Conservation (phyloP, 2,113 vertebrate species). For the Nettapus auritus region DNA sequence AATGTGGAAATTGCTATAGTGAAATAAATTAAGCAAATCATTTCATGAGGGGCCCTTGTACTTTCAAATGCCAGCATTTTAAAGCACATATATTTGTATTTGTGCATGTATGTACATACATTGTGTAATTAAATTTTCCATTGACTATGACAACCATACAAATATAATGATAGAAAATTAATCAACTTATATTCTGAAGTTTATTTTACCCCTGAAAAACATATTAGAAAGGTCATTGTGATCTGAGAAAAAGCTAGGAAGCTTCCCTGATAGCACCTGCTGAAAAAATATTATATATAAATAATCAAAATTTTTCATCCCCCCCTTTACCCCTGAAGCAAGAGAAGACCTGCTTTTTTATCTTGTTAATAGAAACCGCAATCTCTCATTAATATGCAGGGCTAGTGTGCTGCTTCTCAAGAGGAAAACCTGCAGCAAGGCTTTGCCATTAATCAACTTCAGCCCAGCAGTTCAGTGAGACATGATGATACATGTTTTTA, state of each 20-base stretch:
- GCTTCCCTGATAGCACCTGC: conserved; percentile 93
- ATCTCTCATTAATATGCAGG: conserved; percentile 99
- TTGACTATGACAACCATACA: conserved; percentile 51
- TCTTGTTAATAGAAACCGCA: conserved; percentile 99
- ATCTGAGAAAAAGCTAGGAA: conserved; percentile 82
- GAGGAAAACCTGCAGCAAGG: conserved; percentile 96
- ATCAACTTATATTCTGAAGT: conserved; percentile 75
- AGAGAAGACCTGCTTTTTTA: conserved; percentile 96
- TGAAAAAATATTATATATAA: conserved; percentile 92
- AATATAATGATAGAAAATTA: conserved; percentile 76
- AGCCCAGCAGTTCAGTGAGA: conserved; percentile 96
- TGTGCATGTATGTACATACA: conserved; percentile 70
- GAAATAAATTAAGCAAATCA: conserved; percentile 66
- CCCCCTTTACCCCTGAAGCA: conserved; percentile 93
- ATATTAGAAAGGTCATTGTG: conserved; percentile 77
- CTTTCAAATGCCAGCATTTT: conserved; percentile 58
- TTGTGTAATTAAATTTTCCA: conserved; percentile 68
- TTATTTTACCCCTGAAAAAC: conserved; percentile 70
- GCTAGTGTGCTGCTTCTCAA: conserved; percentile 94
- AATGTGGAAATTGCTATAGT: conserved; percentile 5
- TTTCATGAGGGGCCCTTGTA: conserved; percentile 50
- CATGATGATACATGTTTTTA: conserved; percentile 99
- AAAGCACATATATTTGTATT: conserved; percentile 68
- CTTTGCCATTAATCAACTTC: conserved; percentile 99
- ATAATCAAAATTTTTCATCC: conserved; percentile 97